Evolutionary conservation across 2,888 invertebrate genomes (phyloP).

Genomic region (Acronicta aceris): DNA sequence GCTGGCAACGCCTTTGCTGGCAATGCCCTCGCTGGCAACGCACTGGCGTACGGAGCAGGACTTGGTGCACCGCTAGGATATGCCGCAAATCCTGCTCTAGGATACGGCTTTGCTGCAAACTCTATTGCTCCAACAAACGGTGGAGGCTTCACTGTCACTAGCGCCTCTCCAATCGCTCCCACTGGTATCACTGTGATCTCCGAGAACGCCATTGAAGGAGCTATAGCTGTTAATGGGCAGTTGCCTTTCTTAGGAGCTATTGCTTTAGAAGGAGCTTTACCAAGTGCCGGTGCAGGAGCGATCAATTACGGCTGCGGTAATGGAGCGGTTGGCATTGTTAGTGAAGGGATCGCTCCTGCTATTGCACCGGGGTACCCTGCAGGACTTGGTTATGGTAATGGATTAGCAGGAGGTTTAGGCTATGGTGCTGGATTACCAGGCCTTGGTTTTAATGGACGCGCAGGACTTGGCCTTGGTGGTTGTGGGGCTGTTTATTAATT

Average conservation of each 20-base stretch:
- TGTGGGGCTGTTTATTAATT: slow-evolving; percentile 2
- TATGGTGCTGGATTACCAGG: slow-evolving; percentile 23
- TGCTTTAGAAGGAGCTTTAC: slow-evolving; percentile 61
- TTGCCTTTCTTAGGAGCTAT: slow-evolving; percentile 67
- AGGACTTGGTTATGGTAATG: slow-evolving; percentile 2
- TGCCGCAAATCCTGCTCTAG: slow-evolving; percentile 9
- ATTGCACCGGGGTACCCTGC: slow-evolving; percentile 13
- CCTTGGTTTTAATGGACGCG: slow-evolving; percentile 1
- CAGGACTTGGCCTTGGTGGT: slow-evolving; percentile 12
- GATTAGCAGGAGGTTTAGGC: slow-evolving; percentile 15
- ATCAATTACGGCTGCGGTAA: slow-evolving; percentile 55
- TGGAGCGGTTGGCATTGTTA: slow-evolving; percentile 39
- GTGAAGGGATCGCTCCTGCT: slow-evolving; percentile 35
- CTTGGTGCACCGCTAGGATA: slow-evolving; percentile 6
- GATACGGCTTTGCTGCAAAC: slow-evolving; percentile 18
- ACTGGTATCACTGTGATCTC: slow-evolving; percentile 65
- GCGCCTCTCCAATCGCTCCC: slow-evolving; percentile 62
- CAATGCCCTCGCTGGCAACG: slow-evolving; percentile 22
- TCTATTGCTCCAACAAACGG: slow-evolving; percentile 42
- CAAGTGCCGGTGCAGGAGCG: slow-evolving; percentile 59
- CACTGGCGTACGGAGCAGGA: slow-evolving; percentile 29
- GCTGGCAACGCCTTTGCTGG: slow-evolving; percentile 30
- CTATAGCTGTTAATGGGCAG: slow-evolving; percentile 59
- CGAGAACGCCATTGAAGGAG: slow-evolving; percentile 67
- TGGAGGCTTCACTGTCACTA: slow-evolving; percentile 58